phyloP scores from a whole-genome alignment of 2,113 vertebrate species.

The Sprattus sprattus region DNA sequence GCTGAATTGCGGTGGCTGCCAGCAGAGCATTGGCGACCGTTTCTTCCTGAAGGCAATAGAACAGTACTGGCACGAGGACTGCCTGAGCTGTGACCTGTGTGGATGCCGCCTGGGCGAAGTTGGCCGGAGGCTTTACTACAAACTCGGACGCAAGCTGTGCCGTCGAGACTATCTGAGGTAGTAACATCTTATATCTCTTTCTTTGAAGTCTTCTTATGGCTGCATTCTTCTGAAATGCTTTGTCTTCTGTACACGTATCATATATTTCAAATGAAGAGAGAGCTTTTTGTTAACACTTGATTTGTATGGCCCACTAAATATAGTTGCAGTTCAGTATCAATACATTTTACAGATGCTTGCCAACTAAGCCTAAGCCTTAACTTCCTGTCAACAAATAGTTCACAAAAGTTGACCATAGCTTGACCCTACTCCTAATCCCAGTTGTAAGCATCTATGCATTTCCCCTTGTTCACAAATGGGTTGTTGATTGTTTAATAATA shows the following conservation, averaged over 20 bases:
- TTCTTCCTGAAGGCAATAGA: constrained; percentile 99
- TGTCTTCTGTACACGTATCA: neutral
- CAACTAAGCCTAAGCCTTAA: neutral
- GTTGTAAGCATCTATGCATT: neutral
- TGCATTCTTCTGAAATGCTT: neutral
- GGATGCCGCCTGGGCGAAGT: constrained; percentile 95
- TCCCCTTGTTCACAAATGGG: neutral
- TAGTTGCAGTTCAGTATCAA: neutral
- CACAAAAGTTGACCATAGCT: neutral
- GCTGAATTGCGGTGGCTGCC: constrained; percentile 94
- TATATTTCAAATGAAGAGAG: neutral
- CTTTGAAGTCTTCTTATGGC: neutral
- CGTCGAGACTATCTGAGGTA: constrained; percentile 97
- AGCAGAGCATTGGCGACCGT: constrained; percentile 96
- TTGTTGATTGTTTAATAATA: neutral
- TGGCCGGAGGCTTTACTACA: constrained; percentile 92
- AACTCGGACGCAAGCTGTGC: constrained; percentile 94
- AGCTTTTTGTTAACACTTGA: neutral
- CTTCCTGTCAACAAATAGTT: neutral
- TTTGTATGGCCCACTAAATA: neutral
- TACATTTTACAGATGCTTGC: neutral
- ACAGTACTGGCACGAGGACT: constrained; percentile 99
- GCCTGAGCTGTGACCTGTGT: constrained; percentile 96
- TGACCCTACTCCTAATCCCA: neutral
- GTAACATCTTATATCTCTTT: neutral